Evolutionary conservation across 2,888 invertebrate genomes (phyloP).

Genomic region (Diarsia mendica): DNA sequence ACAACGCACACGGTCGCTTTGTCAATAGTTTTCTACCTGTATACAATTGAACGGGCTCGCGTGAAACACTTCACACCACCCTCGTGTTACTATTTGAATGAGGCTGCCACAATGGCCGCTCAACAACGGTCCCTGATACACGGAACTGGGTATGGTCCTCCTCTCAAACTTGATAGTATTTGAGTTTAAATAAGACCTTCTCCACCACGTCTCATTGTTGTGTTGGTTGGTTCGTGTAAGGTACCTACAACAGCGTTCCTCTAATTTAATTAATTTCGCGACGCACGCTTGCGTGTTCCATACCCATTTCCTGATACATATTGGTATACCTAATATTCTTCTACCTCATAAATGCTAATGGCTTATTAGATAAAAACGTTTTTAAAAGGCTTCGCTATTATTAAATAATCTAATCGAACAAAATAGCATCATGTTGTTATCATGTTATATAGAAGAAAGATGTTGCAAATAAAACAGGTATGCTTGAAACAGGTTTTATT

Average conservation of each 20-base stretch:
- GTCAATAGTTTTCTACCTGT: constrained; percentile 70
- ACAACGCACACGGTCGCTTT: constrained; percentile 55
- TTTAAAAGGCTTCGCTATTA: constrained; percentile 14
- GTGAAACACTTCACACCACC: constrained; percentile 65
- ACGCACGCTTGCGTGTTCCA: constrained; percentile 29
- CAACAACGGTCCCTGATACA: constrained; percentile 59
- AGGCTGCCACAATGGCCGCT: constrained; percentile 58
- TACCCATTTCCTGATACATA: constrained; percentile 25
- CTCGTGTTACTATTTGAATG: constrained; percentile 63
- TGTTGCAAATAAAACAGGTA: not conserved
- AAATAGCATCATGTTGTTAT: constrained; percentile 5
- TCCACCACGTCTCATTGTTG: constrained; percentile 20
- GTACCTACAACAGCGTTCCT: not conserved
- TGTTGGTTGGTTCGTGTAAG: constrained; percentile 29
- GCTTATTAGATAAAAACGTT: constrained; percentile 28
- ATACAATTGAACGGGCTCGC: constrained; percentile 56
- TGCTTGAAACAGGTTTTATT: constrained; percentile 21
- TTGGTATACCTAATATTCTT: constrained; percentile 9
- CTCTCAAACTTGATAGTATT: constrained; percentile 55
- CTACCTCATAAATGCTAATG: constrained; percentile 44
- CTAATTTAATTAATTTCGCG: constrained; percentile 41
- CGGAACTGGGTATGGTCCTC: constrained; percentile 55
- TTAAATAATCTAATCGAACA: constrained; percentile 33
- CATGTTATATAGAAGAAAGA: not conserved
- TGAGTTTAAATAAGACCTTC: constrained; percentile 31